A percentile compares a stretch with the other conserved stretches of the same genome.
Evolutionary conservation across 2,797 vertebrate genomes (phyloP).

Genomic region (Oreochromis mossambicus): DNA sequence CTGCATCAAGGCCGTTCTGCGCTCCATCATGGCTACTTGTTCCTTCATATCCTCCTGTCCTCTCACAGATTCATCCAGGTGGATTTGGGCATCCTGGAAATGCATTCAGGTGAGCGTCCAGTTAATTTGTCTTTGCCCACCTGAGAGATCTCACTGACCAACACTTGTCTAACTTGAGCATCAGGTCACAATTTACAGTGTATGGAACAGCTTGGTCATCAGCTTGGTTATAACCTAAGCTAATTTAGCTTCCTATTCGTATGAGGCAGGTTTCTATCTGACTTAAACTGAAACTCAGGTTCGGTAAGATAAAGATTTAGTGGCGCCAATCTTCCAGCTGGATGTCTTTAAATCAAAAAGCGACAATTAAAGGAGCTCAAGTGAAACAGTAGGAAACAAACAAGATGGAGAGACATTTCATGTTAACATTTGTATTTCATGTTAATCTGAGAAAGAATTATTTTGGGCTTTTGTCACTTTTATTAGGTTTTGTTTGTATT

Average conservation of each 20-base stretch:
- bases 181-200: background rate
- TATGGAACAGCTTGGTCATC: background rate
- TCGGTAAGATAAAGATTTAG: background rate
- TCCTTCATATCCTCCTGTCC: conserved; percentile 85
- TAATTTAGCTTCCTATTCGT: background rate
- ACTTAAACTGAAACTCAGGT: background rate
- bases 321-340: background rate
- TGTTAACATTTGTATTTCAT: background rate
- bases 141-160: background rate
- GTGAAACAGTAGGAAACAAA: background rate
- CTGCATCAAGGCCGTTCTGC: conserved; percentile 80
- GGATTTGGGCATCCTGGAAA: conserved; percentile 83
- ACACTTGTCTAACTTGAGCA: background rate
- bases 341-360: background rate
- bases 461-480: background rate
- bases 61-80: conserved; percentile 81
- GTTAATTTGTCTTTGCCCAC: background rate
- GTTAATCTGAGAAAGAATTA: background rate
- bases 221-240: background rate
- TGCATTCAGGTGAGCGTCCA: background rate
- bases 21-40: conserved; percentile 82
- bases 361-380: background rate
- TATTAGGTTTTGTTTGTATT: background rate
- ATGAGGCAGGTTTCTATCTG: fast-evolving
- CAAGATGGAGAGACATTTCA: background rate